Conservation (phyloP, 2,888 invertebrate genomes). For the Laothoe populi region DNA sequence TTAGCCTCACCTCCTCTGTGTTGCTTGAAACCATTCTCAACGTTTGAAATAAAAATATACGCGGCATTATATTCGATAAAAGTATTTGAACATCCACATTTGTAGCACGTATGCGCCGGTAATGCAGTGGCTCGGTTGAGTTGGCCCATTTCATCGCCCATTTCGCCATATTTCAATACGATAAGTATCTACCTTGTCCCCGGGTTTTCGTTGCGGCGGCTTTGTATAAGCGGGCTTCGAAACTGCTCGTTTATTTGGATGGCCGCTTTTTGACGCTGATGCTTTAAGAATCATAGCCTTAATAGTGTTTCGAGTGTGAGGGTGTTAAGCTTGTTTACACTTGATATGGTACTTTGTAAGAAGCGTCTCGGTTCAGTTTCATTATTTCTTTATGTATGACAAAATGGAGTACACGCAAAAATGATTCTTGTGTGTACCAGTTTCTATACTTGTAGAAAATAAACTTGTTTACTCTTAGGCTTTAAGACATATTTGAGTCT, state of each 20-base stretch:
- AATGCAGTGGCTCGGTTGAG: conserved; percentile 27
- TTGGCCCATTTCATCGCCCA: conserved; percentile 33
- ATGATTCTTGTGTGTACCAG: no score
- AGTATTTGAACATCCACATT: conserved; percentile 13
- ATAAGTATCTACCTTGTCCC: conserved; percentile 41
- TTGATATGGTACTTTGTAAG: not conserved
- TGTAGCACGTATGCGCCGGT: conserved; percentile 6
- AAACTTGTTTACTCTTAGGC: not conserved
- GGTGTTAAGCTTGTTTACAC: not conserved
- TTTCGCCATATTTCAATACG: conserved; percentile 39
- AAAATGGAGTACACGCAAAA: no score
- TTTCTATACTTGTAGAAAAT: not conserved
- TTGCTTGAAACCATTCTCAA: not conserved
- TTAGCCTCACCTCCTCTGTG: not conserved
- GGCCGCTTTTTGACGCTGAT: not conserved
- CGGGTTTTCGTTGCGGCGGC: conserved; percentile 37
- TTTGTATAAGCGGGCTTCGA: conserved; percentile 32
- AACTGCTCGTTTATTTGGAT: conserved; percentile 18
- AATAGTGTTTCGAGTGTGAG: not conserved
- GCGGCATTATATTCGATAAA: conserved; percentile 1
- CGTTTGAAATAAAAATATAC: not conserved
- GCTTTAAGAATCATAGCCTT: not conserved
- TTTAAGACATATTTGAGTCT: no score
- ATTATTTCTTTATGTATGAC: not conserved
- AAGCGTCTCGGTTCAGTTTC: not conserved